Evolutionary conservation across 2,113 vertebrate genomes (phyloP), one percentile per base, ranked within the genome.

Genomic region (Podarcis muralis): DNA sequence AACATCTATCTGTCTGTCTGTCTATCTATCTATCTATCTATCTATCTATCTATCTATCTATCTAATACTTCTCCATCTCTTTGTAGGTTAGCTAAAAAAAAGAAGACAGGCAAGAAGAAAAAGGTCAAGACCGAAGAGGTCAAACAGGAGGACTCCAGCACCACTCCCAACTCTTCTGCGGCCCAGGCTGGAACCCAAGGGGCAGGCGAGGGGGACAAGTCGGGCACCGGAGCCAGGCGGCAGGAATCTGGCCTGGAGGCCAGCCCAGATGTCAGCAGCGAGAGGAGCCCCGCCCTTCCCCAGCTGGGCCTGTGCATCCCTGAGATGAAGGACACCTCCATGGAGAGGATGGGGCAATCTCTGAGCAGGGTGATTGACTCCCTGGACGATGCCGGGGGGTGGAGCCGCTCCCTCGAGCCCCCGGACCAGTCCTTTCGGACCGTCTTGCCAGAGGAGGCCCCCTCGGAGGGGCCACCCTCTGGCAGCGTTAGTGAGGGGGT

Each of bases 281-380:
- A 93, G 83, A 87, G 15, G 8, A 23, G 92, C 11, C 18, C 93
- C 0, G 90, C 92, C 85, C 94, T 96, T 0, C 1, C 94, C 84
- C 96, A 95, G 22, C 59, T 95, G 93, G 93, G 94, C 7, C 93
- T 99, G 6, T 95, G 95, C 23, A 98, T 99, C 84, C 98, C 98
- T 0, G 96, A 98, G 91, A 98, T 99, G 98, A 97, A 98, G 8
- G 99, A 99, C 97, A 98, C 97, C 0, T 99, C 98, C 88, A 99
- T 99, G 98, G 97, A 98, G 89, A 96, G 93, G 0, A 72, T 99
- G 88, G 99, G 98, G 65, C 98, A 98, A 92, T 97, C 98, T 0
- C 97, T 99, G 43, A 96, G 98, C 43, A 98, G 98, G 27, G 98
- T 98, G 89, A 98, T 99, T 82, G 97, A 98, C 92, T 53, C 35